These are phyloP conservation scores for Amniataba percoides DNA, from an alignment of 2,797 vertebrate species.

Conservation along the genomic window DNA sequence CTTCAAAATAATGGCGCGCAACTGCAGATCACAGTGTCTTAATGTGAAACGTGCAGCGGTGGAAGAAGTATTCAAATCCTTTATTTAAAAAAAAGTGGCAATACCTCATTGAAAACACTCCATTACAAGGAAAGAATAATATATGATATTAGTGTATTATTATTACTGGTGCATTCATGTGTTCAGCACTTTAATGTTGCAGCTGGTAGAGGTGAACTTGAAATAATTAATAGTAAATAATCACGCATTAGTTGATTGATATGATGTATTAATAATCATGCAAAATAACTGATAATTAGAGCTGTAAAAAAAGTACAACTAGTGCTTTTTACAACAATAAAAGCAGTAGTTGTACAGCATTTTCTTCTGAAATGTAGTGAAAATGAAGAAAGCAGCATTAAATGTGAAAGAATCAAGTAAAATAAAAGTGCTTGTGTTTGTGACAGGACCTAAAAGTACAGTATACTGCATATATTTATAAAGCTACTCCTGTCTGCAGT, in stretches of 20 bases:
- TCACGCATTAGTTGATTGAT: neutral
- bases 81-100: too few species aligned
- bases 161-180: neutral
- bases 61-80: neutral
- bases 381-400: neutral
- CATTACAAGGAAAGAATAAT: too few species aligned
- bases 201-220: neutral
- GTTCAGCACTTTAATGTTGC: neutral
- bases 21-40: neutral
- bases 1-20: conserved; percentile 36
- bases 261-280: neutral
- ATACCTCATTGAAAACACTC: too few species aligned
- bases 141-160: neutral
- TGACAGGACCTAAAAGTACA: neutral
- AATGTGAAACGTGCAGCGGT: neutral
- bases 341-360: neutral
- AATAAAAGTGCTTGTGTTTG: neutral
- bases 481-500: too few species aligned
- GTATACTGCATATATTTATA: too few species aligned
- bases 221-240: neutral
- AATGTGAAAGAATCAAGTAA: neutral
- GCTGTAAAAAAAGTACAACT: neutral
- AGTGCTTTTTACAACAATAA: neutral
- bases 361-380: too few species aligned
- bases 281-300: neutral